These are phyloP conservation scores for Panopea generosa DNA, from an alignment of 2,888 invertebrate species.

Conservation along the genomic window DNA sequence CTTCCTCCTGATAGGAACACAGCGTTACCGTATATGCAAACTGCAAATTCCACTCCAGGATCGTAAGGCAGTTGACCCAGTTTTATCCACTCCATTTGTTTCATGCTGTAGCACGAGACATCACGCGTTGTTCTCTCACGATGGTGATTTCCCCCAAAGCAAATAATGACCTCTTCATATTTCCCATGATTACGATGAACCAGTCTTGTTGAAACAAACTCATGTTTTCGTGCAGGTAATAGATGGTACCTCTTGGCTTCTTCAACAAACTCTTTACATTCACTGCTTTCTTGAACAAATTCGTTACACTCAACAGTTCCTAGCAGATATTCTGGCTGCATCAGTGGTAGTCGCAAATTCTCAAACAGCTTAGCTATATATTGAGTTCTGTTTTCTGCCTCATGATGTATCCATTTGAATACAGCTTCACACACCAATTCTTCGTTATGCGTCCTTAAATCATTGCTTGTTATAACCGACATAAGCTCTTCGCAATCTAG, in stretches of 20 bases:
- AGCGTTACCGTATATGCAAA: conserved; percentile 66
- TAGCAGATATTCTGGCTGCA: too few species aligned
- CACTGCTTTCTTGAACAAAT: conserved; percentile 32
- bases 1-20: conserved; percentile 70
- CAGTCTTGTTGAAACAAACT: conserved; percentile 61
- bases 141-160: conserved; percentile 57
- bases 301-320: conserved; percentile 75
- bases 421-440: too few species aligned
- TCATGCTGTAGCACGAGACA: conserved; percentile 61
- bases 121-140: conserved; percentile 51
- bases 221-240: conserved; percentile 66
- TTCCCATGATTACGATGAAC: conserved; percentile 60
- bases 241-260: conserved; percentile 70
- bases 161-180: conserved; percentile 65
- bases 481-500: too few species aligned
- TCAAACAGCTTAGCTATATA: too few species aligned
- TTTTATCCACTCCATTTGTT: conserved; percentile 54
- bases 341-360: too few species aligned
- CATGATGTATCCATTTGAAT: too few species aligned
- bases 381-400: too few species aligned
- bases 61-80: conserved; percentile 58
- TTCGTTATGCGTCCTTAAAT: too few species aligned
- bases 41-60: conserved; percentile 67
- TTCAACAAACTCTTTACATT: conserved; percentile 58
- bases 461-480: too few species aligned